Percentiles rank a stretch among this genome's conserved stretches.
These are phyloP conservation scores for Perdita meconis DNA, from an alignment of 2,888 invertebrate species.

Conservation along the genomic window DNA sequence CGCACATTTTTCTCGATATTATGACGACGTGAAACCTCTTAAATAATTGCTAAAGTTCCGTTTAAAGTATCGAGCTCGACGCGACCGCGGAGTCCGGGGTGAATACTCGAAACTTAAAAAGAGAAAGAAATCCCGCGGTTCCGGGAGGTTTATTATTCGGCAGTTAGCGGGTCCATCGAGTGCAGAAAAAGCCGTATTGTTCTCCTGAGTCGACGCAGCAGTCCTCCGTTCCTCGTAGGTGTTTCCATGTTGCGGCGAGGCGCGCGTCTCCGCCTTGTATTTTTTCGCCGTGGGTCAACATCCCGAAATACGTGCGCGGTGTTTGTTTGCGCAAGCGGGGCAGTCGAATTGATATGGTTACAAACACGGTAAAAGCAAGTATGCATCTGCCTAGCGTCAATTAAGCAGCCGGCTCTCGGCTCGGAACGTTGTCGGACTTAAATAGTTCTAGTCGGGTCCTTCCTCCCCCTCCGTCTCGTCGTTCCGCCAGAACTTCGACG, in stretches of 20 bases:
- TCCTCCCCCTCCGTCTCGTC: slow-evolving; percentile 29
- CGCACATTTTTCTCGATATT: too few relatives aligned
- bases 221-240: slow-evolving; percentile 27
- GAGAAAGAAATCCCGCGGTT: neutral
- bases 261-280: slow-evolving; percentile 65
- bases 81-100: neutral
- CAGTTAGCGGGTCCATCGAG: slow-evolving; percentile 8
- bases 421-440: slow-evolving; percentile 67
- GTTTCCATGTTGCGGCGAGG: too few relatives aligned
- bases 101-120: neutral
- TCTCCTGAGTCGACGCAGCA: neutral
- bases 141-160: slow-evolving; percentile 14
- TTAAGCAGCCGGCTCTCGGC: slow-evolving; percentile 72
- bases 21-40: too few relatives aligned
- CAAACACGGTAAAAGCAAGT: slow-evolving; percentile 73
- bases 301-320: slow-evolving; percentile 74
- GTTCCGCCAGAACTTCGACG: slow-evolving; percentile 25
- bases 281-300: slow-evolving; percentile 75
- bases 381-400: slow-evolving; percentile 79
- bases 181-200: slow-evolving; percentile 31
- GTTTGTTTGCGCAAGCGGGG: slow-evolving; percentile 76
- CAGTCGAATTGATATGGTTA: slow-evolving; percentile 78
- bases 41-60: too few relatives aligned
- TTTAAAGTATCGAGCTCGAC: neutral
- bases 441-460: slow-evolving; percentile 68